Conservation (phyloP, 2,888 invertebrate genomes). For the Stenichneumon culpator region DNA sequence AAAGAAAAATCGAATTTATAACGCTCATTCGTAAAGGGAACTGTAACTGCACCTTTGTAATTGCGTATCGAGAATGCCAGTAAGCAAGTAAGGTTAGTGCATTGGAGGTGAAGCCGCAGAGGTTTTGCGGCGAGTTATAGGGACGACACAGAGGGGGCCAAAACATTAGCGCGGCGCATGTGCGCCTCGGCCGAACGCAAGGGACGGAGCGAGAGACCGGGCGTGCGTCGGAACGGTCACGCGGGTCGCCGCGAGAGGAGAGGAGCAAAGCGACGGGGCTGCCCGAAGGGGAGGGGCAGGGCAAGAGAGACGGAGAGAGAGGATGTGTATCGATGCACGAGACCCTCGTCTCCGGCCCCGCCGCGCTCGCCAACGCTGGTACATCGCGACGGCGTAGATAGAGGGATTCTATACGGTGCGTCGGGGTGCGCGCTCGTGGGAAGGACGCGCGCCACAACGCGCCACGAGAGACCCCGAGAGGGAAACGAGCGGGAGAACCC, state of each 20-base stretch:
- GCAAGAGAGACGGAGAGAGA: neutral
- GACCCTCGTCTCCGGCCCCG: slow-evolving; percentile 30
- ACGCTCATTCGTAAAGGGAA: no score
- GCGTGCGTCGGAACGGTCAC: slow-evolving; percentile 67
- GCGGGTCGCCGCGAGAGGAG: slow-evolving; percentile 37
- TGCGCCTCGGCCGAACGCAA: slow-evolving; percentile 47
- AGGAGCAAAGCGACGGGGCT: slow-evolving; percentile 12
- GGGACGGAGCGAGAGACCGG: slow-evolving; percentile 60
- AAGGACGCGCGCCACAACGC: slow-evolving; percentile 46
- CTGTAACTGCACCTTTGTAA: no score
- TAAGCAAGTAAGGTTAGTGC: neutral
- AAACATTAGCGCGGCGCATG: slow-evolving; percentile 43
- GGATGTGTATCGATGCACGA: slow-evolving; percentile 59
- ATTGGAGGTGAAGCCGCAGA: slow-evolving; percentile 1
- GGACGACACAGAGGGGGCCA: neutral
- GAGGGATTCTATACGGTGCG: slow-evolving; percentile 56
- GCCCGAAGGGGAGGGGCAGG: slow-evolving; percentile 14
- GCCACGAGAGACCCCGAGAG: slow-evolving; percentile 47
- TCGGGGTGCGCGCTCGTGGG: slow-evolving; percentile 42
- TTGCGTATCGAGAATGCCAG: neutral
- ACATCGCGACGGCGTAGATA: slow-evolving; percentile 57
- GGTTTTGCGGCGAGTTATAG: slow-evolving; percentile 11
- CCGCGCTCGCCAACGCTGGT: slow-evolving; percentile 38
- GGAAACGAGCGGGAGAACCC: slow-evolving; percentile 55
- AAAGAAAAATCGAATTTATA: no score